These are phyloP conservation scores for Atlantisia rogersi DNA, from an alignment of 2,113 vertebrate species.

Conservation along the genomic window DNA sequence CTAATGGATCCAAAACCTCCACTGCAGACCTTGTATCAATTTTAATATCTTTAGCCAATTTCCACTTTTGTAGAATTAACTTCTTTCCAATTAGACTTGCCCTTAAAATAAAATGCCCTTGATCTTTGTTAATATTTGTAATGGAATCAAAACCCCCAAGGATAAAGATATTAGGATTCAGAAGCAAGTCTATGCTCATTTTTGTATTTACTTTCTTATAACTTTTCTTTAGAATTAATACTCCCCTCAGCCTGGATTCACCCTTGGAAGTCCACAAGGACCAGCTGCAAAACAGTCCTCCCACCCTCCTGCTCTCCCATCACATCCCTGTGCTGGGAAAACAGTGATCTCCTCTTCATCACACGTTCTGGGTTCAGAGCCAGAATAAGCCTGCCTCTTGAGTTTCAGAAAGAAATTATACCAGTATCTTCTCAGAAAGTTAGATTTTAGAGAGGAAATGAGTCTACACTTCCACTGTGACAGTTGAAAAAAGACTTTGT, in stretches of 20 bases:
- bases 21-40: not conserved
- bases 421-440: not conserved
- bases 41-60: slow-evolving; percentile 47
- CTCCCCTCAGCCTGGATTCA: not conserved
- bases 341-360: not conserved
- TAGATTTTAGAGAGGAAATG: not conserved
- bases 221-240: slow-evolving; percentile 37
- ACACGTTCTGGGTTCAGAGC: accelerated
- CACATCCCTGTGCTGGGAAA: not conserved
- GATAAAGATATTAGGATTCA: slow-evolving; percentile 31
- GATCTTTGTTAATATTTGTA: slow-evolving; percentile 61
- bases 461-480: not conserved
- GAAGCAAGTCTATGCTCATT: not conserved
- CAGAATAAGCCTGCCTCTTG: not conserved
- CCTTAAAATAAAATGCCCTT: slow-evolving; percentile 61
- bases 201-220: slow-evolving; percentile 50
- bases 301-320: not conserved
- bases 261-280: not conserved
- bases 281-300: not conserved
- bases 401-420: not conserved
- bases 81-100: slow-evolving; percentile 57
- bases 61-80: slow-evolving; percentile 43
- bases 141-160: slow-evolving; percentile 52
- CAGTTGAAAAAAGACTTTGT: not conserved
- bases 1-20: not conserved